Evolutionary conservation across 2,113 vertebrate species (phyloP).

Genomic region (Bagarius yarrelli): DNA sequence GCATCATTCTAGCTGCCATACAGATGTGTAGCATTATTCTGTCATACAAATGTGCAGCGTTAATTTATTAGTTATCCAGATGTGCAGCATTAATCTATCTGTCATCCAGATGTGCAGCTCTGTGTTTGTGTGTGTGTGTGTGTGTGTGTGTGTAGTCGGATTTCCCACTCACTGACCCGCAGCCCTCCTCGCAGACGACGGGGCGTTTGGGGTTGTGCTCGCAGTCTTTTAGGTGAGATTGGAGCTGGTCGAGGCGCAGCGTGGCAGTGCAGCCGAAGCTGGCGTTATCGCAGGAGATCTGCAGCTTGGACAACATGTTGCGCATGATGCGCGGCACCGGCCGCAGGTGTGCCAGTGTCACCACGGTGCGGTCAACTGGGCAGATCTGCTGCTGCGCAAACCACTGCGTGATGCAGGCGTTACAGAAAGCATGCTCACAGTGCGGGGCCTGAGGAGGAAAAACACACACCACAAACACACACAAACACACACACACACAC

Average conservation of each 20-base stretch:
- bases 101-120: no score
- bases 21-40: no score
- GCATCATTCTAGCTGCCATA: no score
- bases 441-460: constrained; percentile 82
- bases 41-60: no score
- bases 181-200: constrained; percentile 93
- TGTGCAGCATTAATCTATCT: no score
- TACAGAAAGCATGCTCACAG: constrained; percentile 99
- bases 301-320: constrained; percentile 98
- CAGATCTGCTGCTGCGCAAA: constrained; percentile 98
- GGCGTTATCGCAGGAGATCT: constrained; percentile 95
- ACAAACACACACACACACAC: background rate
- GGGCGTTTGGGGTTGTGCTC: constrained; percentile 97
- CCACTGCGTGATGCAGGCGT: constrained; percentile 98
- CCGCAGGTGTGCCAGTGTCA: constrained; percentile 93
- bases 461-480: background rate
- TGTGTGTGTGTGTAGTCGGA: background rate
- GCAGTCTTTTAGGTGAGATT: constrained; percentile 95
- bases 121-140: background rate
- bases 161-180: constrained; percentile 76
- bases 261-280: constrained; percentile 91
- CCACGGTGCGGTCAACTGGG: constrained; percentile 95
- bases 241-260: constrained; percentile 92
- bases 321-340: constrained; percentile 99
- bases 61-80: no score